Conservation (phyloP, 1,140 invertebrate species). For the Hydropsyche tenuis region DNA sequence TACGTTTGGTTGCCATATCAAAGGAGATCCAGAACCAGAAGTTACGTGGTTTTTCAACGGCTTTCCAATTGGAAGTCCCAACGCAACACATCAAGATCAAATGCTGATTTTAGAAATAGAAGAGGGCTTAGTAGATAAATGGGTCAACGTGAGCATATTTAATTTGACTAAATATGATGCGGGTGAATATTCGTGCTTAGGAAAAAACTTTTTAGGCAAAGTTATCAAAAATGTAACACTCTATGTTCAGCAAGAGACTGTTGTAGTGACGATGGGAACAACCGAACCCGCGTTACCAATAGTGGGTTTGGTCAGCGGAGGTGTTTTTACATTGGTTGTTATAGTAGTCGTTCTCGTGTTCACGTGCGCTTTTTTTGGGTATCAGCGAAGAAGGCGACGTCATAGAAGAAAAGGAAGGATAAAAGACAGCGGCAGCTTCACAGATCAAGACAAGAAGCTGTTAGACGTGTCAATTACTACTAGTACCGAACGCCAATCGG, state of each 20-base stretch:
- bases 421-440: constrained; percentile 74
- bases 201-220: constrained; percentile 75
- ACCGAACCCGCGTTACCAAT: constrained; percentile 67
- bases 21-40: constrained; percentile 77
- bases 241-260: constrained; percentile 72
- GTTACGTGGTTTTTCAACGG: constrained; percentile 80
- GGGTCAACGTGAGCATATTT: constrained; percentile 72
- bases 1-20: constrained; percentile 75
- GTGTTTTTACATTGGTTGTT: constrained; percentile 59
- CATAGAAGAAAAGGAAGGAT: constrained; percentile 68
- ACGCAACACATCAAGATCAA: constrained; percentile 53
- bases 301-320: constrained; percentile 64
- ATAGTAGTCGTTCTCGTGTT: constrained; percentile 62
- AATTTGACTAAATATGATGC: constrained; percentile 75
- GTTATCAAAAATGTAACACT: constrained; percentile 74
- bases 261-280: constrained; percentile 69
- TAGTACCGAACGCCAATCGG: constrained; percentile 69
- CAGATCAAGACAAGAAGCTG: constrained; percentile 78
- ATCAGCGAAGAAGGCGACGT: constrained; percentile 53
- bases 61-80: constrained; percentile 41
- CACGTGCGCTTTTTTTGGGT: constrained; percentile 66
- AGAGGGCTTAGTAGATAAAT: constrained; percentile 62
- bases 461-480: constrained; percentile 78
- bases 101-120: constrained; percentile 57
- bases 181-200: constrained; percentile 81